Evolutionary conservation across 2,113 vertebrate genomes (phyloP).

Genomic region (Glareola pratincola): DNA sequence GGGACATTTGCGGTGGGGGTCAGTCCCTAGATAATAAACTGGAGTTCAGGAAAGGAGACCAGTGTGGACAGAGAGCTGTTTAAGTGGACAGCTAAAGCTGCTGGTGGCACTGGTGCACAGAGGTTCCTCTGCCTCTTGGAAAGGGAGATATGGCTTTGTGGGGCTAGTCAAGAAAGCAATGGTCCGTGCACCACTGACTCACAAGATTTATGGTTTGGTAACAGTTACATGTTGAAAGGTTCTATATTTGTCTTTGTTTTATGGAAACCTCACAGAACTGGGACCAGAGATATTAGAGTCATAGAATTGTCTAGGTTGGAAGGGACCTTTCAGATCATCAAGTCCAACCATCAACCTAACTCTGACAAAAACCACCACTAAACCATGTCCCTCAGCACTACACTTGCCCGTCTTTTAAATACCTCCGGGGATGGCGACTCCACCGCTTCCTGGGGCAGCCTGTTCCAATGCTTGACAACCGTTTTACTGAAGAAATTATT

Average conservation of each 20-base stretch:
- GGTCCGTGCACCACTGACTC: accelerated
- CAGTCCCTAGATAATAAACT: neutral
- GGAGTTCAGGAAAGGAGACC: neutral
- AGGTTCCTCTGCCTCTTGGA: neutral
- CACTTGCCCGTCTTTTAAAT: neutral
- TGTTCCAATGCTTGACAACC: neutral
- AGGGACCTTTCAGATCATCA: neutral
- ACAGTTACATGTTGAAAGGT: neutral
- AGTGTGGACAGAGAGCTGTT: neutral
- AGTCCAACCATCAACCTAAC: neutral
- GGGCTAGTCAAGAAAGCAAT: neutral
- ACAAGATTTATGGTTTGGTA: neutral
- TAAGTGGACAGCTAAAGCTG: neutral
- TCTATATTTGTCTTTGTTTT: neutral
- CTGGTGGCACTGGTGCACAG: neutral
- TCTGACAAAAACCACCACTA: neutral
- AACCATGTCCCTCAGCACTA: neutral
- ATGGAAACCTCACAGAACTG: neutral
- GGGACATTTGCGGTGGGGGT: neutral
- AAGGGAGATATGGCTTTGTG: neutral
- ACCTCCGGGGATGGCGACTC: neutral
- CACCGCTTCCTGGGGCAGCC: neutral
- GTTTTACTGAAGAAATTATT: neutral
- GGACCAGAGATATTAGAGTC: neutral
- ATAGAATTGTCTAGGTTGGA: neutral